Evolutionary conservation across 2,888 invertebrate genomes (phyloP).

Genomic region (Neuroscelio doddi): DNA sequence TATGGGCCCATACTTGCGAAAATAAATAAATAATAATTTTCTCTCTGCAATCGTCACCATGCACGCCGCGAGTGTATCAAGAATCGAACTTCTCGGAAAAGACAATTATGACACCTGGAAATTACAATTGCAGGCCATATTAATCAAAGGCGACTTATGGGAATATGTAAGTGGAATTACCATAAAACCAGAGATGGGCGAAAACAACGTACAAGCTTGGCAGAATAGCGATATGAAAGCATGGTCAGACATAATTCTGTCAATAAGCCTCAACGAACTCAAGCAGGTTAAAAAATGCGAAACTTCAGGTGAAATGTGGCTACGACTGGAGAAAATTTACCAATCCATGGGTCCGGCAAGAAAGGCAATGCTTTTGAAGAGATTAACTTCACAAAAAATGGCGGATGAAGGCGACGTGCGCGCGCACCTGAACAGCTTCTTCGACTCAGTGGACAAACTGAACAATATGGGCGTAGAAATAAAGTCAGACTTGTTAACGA

Average conservation of each 20-base stretch:
- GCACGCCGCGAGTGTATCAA: background rate
- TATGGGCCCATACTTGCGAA: slow-evolving; percentile 19
- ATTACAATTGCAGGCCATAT: slow-evolving; percentile 1
- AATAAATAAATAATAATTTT: background rate
- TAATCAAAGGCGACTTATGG: slow-evolving; percentile 6
- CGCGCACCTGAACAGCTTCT: slow-evolving; percentile 33
- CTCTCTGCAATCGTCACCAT: background rate
- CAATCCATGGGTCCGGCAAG: slow-evolving; percentile 34
- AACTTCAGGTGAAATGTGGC: slow-evolving; percentile 35
- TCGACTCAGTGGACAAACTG: slow-evolving; percentile 36
- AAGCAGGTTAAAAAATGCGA: slow-evolving; percentile 34
- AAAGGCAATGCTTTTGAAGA: slow-evolving; percentile 39
- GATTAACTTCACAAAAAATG: slow-evolving; percentile 33
- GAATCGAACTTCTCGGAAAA: too few relatives aligned
- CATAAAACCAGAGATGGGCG: slow-evolving; percentile 7
- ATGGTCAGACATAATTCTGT: slow-evolving; percentile 31
- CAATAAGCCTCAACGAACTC: slow-evolving; percentile 31
- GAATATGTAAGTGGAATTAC: slow-evolving; percentile 17
- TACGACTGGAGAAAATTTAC: slow-evolving; percentile 20
- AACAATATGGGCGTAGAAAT: slow-evolving; percentile 32
- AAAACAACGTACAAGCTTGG: slow-evolving; percentile 21
- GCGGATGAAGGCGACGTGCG: slow-evolving; percentile 19
- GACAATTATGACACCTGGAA: slow-evolving; percentile 10
- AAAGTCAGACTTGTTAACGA: slow-evolving; percentile 12
- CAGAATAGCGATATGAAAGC: slow-evolving; percentile 32